Evolutionary conservation across 2,797 vertebrate species (phyloP).

Genomic region (Myoxocephalus aenaeus): DNA sequence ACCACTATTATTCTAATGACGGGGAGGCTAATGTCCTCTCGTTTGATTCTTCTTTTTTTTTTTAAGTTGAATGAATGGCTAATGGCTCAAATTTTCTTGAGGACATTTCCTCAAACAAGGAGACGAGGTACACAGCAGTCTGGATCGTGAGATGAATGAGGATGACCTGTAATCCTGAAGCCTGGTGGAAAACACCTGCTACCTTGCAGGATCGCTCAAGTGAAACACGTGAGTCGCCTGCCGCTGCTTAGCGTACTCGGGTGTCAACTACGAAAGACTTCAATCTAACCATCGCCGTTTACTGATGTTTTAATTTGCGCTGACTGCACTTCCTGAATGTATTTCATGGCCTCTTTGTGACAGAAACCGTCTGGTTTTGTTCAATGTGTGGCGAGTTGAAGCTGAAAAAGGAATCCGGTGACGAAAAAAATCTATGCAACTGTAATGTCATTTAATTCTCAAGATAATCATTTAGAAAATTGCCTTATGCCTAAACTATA

Average conservation of each 20-base stretch:
- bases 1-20: slow-evolving; percentile 40
- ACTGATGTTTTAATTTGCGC: background rate
- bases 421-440: background rate
- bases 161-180: slow-evolving; percentile 42
- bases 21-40: slow-evolving; percentile 2
- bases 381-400: no score
- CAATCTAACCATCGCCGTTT: background rate
- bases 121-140: background rate
- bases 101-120: background rate
- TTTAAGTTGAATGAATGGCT: background rate
- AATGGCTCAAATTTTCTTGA: background rate
- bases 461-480: background rate
- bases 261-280: background rate
- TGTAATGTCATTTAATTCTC: slow-evolving; percentile 2
- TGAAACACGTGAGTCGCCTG: slow-evolving; percentile 11
- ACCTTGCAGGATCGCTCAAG: slow-evolving; percentile 49
- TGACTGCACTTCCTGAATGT: background rate
- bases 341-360: background rate
- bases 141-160: slow-evolving; percentile 10
- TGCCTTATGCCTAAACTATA: slow-evolving; percentile 8
- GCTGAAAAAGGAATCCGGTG: background rate
- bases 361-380: background rate
- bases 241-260: no score
- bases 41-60: background rate
- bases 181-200: slow-evolving; percentile 64